Conservation (phyloP, 1,140 invertebrate species). For the Mercenaria mercenaria region DNA sequence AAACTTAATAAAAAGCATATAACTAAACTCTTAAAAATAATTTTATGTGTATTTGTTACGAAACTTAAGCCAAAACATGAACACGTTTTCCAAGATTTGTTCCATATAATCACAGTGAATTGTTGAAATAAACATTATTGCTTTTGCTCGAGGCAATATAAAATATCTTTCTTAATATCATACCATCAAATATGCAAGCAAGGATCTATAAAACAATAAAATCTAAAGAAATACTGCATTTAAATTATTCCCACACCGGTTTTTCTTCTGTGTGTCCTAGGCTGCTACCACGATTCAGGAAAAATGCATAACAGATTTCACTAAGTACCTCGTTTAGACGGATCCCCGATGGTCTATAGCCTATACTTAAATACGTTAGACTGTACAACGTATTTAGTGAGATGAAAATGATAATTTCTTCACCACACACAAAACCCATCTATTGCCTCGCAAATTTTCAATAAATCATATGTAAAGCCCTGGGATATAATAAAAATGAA, state of each 20-base stretch:
- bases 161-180: slow-evolving; percentile 29
- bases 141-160: not conserved
- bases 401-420: slow-evolving; percentile 61
- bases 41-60: slow-evolving; percentile 19
- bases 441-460: slow-evolving; percentile 62
- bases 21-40: slow-evolving; percentile 20
- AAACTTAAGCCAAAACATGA: not conserved
- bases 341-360: slow-evolving; percentile 36
- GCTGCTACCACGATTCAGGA: not conserved
- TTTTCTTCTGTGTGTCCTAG: slow-evolving; percentile 37
- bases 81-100: not conserved
- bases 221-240: slow-evolving; percentile 35
- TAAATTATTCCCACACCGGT: slow-evolving; percentile 40
- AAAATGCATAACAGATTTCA: slow-evolving; percentile 45
- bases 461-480: slow-evolving; percentile 65
- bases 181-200: slow-evolving; percentile 18
- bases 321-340: slow-evolving; percentile 45
- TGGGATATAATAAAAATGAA: slow-evolving; percentile 54
- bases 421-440: slow-evolving; percentile 65
- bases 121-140: slow-evolving; percentile 23
- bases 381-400: slow-evolving; percentile 34
- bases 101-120: slow-evolving; percentile 3
- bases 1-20: slow-evolving; percentile 5
- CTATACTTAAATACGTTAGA: not conserved
- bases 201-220: slow-evolving; percentile 44